These are phyloP conservation scores for Silurus aristotelis DNA, from an alignment of 2,797 vertebrate species.

Conservation along the genomic window DNA sequence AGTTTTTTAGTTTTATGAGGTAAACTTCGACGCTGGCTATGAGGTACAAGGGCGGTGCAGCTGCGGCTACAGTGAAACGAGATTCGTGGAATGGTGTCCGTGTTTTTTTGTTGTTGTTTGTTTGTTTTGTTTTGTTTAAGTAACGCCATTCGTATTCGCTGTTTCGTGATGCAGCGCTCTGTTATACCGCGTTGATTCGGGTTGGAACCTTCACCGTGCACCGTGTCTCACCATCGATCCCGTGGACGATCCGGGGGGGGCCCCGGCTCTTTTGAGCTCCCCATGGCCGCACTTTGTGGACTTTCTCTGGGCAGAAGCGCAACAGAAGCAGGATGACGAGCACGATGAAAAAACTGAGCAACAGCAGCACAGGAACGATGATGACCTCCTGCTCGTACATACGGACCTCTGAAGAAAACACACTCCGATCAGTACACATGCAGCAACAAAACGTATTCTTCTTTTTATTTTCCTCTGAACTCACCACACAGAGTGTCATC, in stretches of 20 bases:
- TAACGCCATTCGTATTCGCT: no score
- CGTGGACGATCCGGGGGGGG: slow-evolving; percentile 64
- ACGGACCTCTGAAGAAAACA: slow-evolving; percentile 65
- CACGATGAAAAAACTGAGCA: slow-evolving; percentile 79
- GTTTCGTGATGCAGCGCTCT: no score
- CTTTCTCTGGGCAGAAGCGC: slow-evolving; percentile 75
- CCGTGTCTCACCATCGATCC: slow-evolving; percentile 72
- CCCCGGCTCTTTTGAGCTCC: slow-evolving; percentile 2
- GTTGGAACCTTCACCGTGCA: no score
- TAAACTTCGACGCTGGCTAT: no score
- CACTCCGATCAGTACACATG: background rate
- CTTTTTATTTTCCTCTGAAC: slow-evolving; percentile 37
- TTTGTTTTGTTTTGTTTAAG: no score
- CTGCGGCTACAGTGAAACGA: no score
- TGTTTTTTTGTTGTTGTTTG: no score
- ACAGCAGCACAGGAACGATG: slow-evolving; percentile 81
- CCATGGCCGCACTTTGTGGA: slow-evolving; percentile 55
- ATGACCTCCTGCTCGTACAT: slow-evolving; percentile 87
- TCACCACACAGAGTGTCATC: slow-evolving; percentile 75
- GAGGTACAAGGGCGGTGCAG: no score
- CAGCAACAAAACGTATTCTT: background rate
- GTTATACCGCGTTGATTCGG: no score
- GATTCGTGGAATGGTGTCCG: no score
- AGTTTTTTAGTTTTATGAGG: no score
- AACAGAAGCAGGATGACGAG: slow-evolving; percentile 82